Evolutionary conservation across 2,113 vertebrate genomes (phyloP).

Genomic region (Zosterops japonicus): DNA sequence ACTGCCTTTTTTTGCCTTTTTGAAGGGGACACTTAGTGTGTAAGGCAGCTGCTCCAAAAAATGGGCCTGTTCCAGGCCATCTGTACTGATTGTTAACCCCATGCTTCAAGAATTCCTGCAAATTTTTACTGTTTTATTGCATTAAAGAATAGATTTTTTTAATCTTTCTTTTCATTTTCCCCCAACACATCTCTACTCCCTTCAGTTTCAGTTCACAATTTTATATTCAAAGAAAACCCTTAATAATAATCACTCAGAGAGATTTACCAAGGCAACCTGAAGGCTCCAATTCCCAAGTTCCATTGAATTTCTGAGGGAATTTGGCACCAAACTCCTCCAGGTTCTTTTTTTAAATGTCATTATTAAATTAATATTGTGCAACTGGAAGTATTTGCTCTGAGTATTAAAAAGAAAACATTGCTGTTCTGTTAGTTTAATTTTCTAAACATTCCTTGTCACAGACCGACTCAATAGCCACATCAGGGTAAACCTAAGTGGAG

Average conservation of each 20-base stretch:
- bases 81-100: background rate
- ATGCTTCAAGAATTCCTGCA: background rate
- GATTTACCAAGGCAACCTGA: background rate
- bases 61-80: background rate
- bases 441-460: conserved; percentile 70
- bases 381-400: conserved; percentile 68
- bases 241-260: background rate
- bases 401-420: conserved; percentile 48
- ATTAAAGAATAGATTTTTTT: background rate
- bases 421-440: conserved; percentile 74
- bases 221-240: background rate
- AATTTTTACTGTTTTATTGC: background rate
- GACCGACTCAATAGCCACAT: conserved; percentile 77
- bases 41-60: background rate
- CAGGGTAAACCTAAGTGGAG: conserved; percentile 71
- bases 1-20: background rate
- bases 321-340: background rate
- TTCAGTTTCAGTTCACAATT: background rate
- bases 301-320: conserved; percentile 6
- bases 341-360: background rate
- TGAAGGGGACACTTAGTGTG: background rate
- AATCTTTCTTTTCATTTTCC: background rate
- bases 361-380: conserved; percentile 64
- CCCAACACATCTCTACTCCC: background rate
- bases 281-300: background rate